Evolutionary conservation across 2,797 vertebrate genomes (phyloP), one percentile per base, ranked within the genome.

Genomic region (Argya squamiceps): DNA sequence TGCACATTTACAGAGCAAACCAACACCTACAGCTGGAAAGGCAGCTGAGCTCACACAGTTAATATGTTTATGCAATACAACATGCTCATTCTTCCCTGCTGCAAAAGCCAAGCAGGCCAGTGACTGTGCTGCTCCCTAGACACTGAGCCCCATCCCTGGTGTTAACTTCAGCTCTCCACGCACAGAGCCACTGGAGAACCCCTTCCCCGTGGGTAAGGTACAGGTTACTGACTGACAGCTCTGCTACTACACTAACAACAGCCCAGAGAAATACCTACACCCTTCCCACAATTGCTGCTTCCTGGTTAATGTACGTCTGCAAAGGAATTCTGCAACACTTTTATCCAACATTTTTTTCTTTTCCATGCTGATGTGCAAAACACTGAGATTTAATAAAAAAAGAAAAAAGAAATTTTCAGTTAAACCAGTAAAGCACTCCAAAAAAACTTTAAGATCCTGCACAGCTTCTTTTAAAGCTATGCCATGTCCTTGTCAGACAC

Each of bases 71-170:
- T 18, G 14, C 7, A 36, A 14, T 8, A 44, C 10, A 7, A 36
- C 34, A 22, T 1, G 15, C 39, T 79, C 50, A 1, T 18, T 41
- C 30, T 34, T 59, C 14, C 37, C 29, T 10, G 30, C 37, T 22
- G 14, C 14, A 3, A n/a, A 34, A 63, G 43, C 8, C 29, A 56
- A 59, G 19, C 0, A 1, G 26, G 18, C 30, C 56, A 63, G 39
- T 12, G 46, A 70, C 24, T 22, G 29, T 1, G 0, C 24, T 32
- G 55, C 49, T 85, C 43, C 2, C 0, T 2, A 14, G 22, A 43
- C 29, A 37, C 29, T 1, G 1, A 52, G 18, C 32, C 21, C 30
- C 32, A 34, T 9, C 64, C 58, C 56, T 7, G 6, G 10, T 1
- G 6, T 5, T 27, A 58, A 20, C 55, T 69, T 13, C 10, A 19